Evolutionary conservation across 2,797 vertebrate genomes (phyloP).

Genomic region (Coregonus suidteri): DNA sequence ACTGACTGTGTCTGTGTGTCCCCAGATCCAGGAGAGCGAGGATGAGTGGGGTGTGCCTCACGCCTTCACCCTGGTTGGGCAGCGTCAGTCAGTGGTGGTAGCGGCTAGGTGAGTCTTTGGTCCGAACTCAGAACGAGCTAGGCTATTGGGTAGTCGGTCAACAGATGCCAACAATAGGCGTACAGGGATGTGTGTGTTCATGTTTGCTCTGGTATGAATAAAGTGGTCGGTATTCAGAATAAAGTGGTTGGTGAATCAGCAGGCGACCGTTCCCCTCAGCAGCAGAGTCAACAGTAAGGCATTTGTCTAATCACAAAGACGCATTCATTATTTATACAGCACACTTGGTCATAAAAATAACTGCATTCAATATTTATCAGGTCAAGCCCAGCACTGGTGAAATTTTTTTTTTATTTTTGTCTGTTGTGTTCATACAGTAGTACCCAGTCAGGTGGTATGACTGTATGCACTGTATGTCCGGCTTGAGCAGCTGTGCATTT

Average conservation of each 20-base stretch:
- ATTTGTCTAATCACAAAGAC: background rate
- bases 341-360: slow-evolving; percentile 20
- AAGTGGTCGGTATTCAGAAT: background rate
- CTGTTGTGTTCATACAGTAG: background rate
- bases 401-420: background rate
- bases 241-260: background rate
- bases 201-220: background rate
- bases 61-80: slow-evolving; percentile 89
- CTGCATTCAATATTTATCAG: slow-evolving; percentile 24
- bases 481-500: background rate
- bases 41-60: slow-evolving; percentile 97
- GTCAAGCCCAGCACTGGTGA: background rate
- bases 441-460: background rate
- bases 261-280: background rate
- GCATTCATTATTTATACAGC: slow-evolving; percentile 7
- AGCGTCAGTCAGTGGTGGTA: slow-evolving; percentile 90
- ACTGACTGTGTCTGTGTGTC: slow-evolving; percentile 53
- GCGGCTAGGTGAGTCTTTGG: slow-evolving; percentile 85
- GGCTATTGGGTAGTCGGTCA: background rate
- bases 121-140: background rate
- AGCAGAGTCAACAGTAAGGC: slow-evolving; percentile 3
- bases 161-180: background rate
- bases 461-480: background rate
- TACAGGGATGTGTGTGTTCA: background rate
- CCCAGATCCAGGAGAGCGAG: slow-evolving; percentile 92